Evolutionary conservation across 1,140 invertebrate species (phyloP).

Genomic region (Drosophila gunungcola): DNA sequence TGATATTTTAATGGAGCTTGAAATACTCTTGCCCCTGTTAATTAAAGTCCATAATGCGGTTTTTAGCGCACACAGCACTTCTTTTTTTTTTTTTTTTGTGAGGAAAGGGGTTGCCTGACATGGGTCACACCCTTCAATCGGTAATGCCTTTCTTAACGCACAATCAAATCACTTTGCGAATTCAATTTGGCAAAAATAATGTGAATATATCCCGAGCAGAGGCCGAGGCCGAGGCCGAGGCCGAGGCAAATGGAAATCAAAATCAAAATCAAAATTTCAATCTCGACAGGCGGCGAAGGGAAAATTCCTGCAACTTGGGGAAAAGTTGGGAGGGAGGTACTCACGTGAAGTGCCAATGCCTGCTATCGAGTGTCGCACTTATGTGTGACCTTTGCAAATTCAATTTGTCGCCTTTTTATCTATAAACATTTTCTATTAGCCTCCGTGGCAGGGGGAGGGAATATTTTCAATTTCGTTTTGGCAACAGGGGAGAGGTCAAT

Average conservation of each 20-base stretch:
- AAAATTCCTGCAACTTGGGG: conserved; percentile 55
- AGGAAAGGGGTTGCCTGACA: conserved; percentile 51
- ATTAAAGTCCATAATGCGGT: conserved; percentile 79
- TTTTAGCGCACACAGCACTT: conserved; percentile 36
- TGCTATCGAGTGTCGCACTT: conserved; percentile 75
- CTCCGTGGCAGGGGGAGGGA: neutral
- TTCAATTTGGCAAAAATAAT: conserved; percentile 76
- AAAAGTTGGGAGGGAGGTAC: conserved; percentile 5
- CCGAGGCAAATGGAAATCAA: neutral
- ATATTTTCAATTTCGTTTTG: conserved; percentile 35
- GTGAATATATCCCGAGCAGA: conserved; percentile 17
- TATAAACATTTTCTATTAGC: conserved; percentile 79
- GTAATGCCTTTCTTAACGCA: conserved; percentile 46
- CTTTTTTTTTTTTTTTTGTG: conserved; percentile 3
- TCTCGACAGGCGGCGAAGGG: neutral
- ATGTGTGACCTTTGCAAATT: conserved; percentile 83
- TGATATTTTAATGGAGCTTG: conserved; percentile 76
- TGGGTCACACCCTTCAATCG: conserved; percentile 43
- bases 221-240: conserved; percentile 2
- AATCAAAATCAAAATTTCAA: conserved; percentile 69
- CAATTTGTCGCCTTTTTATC: conserved; percentile 83
- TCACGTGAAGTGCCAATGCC: conserved; percentile 68
- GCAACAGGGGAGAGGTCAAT: conserved; percentile 17
- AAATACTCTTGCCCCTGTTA: conserved; percentile 53
- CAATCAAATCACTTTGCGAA: conserved; percentile 74